Base-by-base conservation (phyloP, 2,113 vertebrate genomes). In the Hirundichthys speculiger region DNA sequence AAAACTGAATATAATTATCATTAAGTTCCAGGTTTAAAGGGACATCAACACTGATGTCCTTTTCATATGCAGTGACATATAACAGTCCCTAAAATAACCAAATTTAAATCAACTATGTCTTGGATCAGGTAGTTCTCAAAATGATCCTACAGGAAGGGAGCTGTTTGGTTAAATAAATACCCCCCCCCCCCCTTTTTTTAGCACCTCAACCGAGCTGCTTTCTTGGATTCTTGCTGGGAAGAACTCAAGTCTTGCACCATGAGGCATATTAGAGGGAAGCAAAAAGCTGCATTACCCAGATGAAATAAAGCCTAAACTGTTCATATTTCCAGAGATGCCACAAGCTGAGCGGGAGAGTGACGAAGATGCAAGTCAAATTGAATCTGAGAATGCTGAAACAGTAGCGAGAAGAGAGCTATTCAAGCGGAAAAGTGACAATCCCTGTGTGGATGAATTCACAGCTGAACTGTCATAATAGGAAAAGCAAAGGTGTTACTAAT, bases 401-500 rank as follows among this genome's bases (percentile, higher is more conserved):
- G 46, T 49, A 13, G 45, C 13, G 60, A 75, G 56, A 18, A 13
- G 24, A 48, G 59, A 27, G 55, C 5, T 55, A 42, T 42, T 71
- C 39, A 52, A 67, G 51, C 41, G 20, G 61, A 27, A 51, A 53
- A 60, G 45, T 47, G 73, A 34, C 24, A 64, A 38, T 59, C 68
- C 45, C 72, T 53, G 61, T 27, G 73, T 56, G 48, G 56, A 56
- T 34, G 67, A 45, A 53, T 62, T 19, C 49, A 65, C 65, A 19
- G 21, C 19, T 59, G 60, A 71, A 59, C 48, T 43, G 67, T 64
- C 57, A 61, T 25, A 55, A 45, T 51, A 75, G 49, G 46, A 72
- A 61, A 61, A 55, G 52, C 42, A 58, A 61, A 74, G 9, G 49
- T 61, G 53, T 50, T 72, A 13, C 40, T 67, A 69, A 63, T 57